Evolutionary conservation across 37 sponge, comb jelly and placozoan species (phyloP), one percentile per base, ranked within the genome.

Genomic region (Haliclona indistincta): DNA sequence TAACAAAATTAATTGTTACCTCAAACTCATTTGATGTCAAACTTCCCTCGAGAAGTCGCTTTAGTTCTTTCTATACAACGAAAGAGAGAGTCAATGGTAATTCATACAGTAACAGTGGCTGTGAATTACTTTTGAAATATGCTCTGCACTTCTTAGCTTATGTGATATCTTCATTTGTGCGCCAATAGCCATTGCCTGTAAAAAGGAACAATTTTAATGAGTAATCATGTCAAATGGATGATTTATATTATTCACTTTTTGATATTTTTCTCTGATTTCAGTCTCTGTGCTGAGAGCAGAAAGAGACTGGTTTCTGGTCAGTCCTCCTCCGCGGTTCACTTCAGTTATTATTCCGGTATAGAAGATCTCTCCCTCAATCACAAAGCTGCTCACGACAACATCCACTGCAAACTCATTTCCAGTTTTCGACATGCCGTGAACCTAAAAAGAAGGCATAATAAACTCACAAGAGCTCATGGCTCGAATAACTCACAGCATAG

Each of bases 141-240:
- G 74, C 37, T 78, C 86, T 26, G 86, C 79, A 73, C 69, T 79
- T 1, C 39, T 42, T 22, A 86, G 68, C 4, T 86, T 72, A 53
- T 86, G 86, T 11, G 80, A 65, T n/a, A 86, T 52, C 68, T 86
- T 86, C 86, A 86, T 86, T 40, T 78, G 79, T 41, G 86, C 86
- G 6, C 86, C 86, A 0, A 86, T 79, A 19, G 79, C 74, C 74
- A 86, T 15, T 1, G 86, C 79, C 86, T 86, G 32, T n/a, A n/a
- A 20, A 20, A 58, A 25, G 42, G 11, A 23, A 38, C 26, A 26
- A 6, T 34, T 34, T 54, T 11, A 3, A 42, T 5, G 7, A 26
- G 41, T 69, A 22, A 40, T 66, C 40, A 13, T 61, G 8, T 61
- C 10, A 8, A 23, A 61, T 11, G 28, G 29, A 58, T 58, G 6